phyloP scores from a whole-genome alignment of 2,888 invertebrate genomes.

The Rhagium mordax region DNA sequence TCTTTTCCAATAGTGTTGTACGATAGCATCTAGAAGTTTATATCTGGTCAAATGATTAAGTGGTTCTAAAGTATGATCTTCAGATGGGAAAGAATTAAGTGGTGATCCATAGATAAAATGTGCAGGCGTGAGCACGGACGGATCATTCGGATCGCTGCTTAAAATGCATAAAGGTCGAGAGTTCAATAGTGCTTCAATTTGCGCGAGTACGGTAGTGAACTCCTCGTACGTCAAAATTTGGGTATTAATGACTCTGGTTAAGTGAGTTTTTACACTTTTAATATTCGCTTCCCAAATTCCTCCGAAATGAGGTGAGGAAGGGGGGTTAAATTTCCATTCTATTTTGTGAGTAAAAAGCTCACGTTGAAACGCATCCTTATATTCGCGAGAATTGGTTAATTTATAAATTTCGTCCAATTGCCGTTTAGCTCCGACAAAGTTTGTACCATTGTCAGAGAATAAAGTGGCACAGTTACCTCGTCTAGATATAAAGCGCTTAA shows the following conservation, averaged over 20 bases:
- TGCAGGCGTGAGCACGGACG: no score
- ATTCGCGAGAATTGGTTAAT: no score
- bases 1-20: constrained; percentile 31
- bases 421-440: no score
- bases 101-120: constrained; percentile 15
- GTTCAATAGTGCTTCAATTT: no score
- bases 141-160: no score
- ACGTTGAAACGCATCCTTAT: no score
- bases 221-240: no score
- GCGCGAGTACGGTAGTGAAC: no score
- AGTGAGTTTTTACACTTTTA: no score
- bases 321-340: constrained; percentile 54
- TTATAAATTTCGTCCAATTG: not conserved
- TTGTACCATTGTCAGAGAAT: constrained; percentile 1
- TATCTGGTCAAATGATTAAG: constrained; percentile 5
- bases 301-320: constrained; percentile 54
- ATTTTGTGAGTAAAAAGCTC: no score
- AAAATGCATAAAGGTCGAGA: no score
- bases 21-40: constrained; percentile 24
- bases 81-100: constrained; percentile 1
- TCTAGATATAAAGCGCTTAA: constrained; percentile 18
- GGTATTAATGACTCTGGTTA: constrained; percentile 46
- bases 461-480: constrained; percentile 2
- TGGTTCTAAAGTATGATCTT: no score
- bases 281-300: constrained; percentile 58